Base-by-base conservation (phyloP, 2,113 vertebrate genomes). In the Epinephelus fuscoguttatus region DNA sequence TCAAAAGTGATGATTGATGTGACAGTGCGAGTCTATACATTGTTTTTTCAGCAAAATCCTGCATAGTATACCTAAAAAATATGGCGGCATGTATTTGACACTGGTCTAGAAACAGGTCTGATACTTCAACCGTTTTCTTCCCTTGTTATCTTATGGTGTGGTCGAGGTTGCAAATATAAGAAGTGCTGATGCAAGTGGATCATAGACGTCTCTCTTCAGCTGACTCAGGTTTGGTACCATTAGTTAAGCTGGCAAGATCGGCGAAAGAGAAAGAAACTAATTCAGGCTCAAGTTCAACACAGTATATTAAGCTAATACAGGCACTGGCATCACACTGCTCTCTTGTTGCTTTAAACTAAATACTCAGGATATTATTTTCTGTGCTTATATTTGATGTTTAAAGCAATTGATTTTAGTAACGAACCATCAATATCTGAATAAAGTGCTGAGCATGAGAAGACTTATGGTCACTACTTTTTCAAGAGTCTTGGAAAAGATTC, bases 211-310 rank as follows among this genome's bases (percentile, higher is more conserved):
- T 78, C 67, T 66, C 19, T 88, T 80, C 19, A 19, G 88, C 88
- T 92, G 89, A 91, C 84, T 88, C 89, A 84, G 88, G 72, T 71
- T 70, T 25, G 57, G n/a, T 82, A 77, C 55, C 80, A 90, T 91
- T 79, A 78, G 70, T 84, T 87, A 77, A 82, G 62, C 75, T 70
- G 74, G 67, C 79, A 80, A 57, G 68, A 84, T 49, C 27, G 53
- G 67, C 62, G 15, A 86, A 67, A 78, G n/a, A 66, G 64, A 61
- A 66, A 61, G 69, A 74, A 52, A 72, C 11, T 3, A 49, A 74
- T 61, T 84, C 25, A 61, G 50, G 47, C 62, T 78, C 27, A 70
- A 13, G 25, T 60, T 74, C 52, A 55, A 83, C 59, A 80, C 42
- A 13, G 50, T 71, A 60, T 64, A 69, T 75, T 71, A 72, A 18